Evolutionary conservation across 2,113 vertebrate species (phyloP), one percentile per base, ranked within the genome.

Genomic region (Procavia capensis): DNA sequence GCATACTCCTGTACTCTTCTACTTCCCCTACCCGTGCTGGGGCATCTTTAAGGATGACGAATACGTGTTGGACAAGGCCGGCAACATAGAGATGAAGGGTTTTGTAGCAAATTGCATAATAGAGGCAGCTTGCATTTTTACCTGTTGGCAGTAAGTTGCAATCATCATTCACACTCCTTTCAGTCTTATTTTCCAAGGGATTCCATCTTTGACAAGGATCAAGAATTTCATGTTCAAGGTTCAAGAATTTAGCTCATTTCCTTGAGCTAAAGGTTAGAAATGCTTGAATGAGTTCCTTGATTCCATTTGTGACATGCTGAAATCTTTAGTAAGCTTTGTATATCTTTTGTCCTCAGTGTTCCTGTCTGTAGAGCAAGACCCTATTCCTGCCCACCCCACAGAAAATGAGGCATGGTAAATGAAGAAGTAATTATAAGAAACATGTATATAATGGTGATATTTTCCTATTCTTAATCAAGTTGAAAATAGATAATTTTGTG

Each of bases 401-500:
- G 39, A 43, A 63, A 45, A 47, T 43, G 39, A 45, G 34, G 13
- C 36, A 16, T 66, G 29, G 43, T 50, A 39, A 50, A 50, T n/a
- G 43, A 34, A 88, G 36, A n/a, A n/a, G n/a, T 79, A 25, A 43
- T 74, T 74, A 6, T 25, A 68, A 64, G 84, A 83, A 45, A 41
- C 45, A 31, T 54, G 14, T 64, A 7, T 91, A 47, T 43, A 29
- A 39, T 25, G 75, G 70, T 29, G 25, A 57, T 54, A 27, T 84
- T 93, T 80, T 84, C 70, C 45, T 59, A 59, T 11, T 50, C 41
- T 43, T 92, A 17, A 19, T 78, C 64, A 36, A n/a, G 34, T 90
- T 96, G 82, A 85, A 93, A 94, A 89, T 92, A 90, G 61, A 31
- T 72, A 54, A n/a, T 82, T 36, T 63, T 7, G 1, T 88, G 74